Evolutionary conservation across 2,113 vertebrate species (phyloP), one percentile per base, ranked within the genome.

Genomic region (Paracanthobrama guichenoti): DNA sequence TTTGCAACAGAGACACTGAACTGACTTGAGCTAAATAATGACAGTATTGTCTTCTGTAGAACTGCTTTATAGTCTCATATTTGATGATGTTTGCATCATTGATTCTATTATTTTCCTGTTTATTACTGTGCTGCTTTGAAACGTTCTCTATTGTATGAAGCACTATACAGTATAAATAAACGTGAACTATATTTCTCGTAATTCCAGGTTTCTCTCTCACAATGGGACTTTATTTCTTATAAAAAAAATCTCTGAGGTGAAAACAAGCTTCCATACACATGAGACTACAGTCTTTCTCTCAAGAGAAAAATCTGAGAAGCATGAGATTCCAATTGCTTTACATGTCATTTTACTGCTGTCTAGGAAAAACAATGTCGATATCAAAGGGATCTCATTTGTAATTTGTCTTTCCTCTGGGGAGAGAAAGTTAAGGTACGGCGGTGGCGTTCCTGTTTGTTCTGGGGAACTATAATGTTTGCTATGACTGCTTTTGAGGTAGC

Each of bases 361-460:
- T 42, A 62, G 77, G 48, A 55, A 55, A 62, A 66, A 4, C 44
- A 22, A 4, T 66, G 20, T 42, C 20, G 57, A 80, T 50, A 28
- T 66, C 42, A 80, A 66, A 46, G 24, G n/a, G 59, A 66, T 64
- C 60, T 80, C 44, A 5, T 80, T 80, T 67, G 60, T 80, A 50
- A 44, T 22, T 44, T 53, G 22, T 53, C 24, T 66, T 53, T 67
- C 44, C 18, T 67, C 42, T 53, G 26, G 57, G 39, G 42, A 80
- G 3, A 35, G 46, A 81, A 82, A 6, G 64, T 57, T 71, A 12
- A 42, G 14, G 44, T 35, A 69, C 6, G 20, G 48, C 4, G 2
- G 28, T 82, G 64, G 80, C 55, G 31, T 44, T 57, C 48, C 31
- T 82, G 66, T 82, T 82, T 71, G 64, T 72, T 31, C 20, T 53